These are phyloP conservation scores for Apocrypta bakeri DNA, from an alignment of 1,140 invertebrate species.

Conservation along the genomic window DNA sequence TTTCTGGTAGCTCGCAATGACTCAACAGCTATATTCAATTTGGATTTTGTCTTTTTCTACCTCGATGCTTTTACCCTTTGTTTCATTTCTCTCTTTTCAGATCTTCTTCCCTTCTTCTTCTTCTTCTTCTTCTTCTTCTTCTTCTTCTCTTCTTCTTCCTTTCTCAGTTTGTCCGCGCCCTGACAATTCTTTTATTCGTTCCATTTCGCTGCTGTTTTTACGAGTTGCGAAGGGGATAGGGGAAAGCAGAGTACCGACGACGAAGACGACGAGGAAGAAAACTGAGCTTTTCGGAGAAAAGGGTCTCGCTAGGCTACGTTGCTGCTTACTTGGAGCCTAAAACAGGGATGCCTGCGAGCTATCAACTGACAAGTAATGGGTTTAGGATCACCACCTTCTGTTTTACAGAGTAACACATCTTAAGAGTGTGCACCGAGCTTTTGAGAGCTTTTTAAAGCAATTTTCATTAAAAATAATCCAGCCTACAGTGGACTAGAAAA, in stretches of 20 bases:
- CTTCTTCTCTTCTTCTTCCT: not conserved
- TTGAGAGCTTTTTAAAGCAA: conserved; percentile 26
- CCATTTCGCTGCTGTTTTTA: conserved; percentile 25
- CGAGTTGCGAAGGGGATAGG: not conserved
- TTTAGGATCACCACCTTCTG: conserved; percentile 47
- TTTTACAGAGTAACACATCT: conserved; percentile 62
- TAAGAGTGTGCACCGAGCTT: conserved; percentile 52
- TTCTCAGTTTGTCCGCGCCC: not conserved
- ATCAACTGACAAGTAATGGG: conserved; percentile 59
- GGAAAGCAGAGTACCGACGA: not conserved
- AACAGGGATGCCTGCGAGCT: conserved; percentile 55
- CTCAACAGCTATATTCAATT: conserved; percentile 52
- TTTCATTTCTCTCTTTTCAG: conserved; percentile 15
- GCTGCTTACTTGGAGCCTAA: conserved; percentile 1
- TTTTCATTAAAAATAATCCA: not conserved
- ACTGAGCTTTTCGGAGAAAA: conserved; percentile 32
- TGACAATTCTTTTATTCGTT: conserved; percentile 28
- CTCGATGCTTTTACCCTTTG: conserved; percentile 34
- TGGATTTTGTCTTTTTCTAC: conserved; percentile 44
- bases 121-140: not conserved
- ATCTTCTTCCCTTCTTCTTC: not conserved
- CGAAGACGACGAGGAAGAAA: conserved; percentile 6
- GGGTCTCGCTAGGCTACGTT: not conserved
- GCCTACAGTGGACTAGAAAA: not conserved
- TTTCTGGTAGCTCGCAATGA: conserved; percentile 6